These are phyloP conservation scores for Salvelinus sp. DNA, from an alignment of 2,113 vertebrate species.

Conservation along the genomic window DNA sequence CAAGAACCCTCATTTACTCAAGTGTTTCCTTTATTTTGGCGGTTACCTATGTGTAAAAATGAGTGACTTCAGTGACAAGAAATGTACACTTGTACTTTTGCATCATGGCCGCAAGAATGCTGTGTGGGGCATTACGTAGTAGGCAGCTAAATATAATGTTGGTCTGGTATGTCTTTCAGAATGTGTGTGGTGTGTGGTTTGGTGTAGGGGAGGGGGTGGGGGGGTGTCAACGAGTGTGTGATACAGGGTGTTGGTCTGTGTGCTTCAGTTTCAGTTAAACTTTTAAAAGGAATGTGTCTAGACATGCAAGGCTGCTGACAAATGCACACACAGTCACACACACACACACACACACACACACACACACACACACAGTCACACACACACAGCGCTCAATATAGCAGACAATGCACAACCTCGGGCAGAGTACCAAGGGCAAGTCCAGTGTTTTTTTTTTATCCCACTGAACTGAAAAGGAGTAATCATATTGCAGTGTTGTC, in stretches of 20 bases:
- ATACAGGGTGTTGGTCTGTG: constrained; percentile 29
- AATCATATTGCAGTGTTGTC: constrained; percentile 67
- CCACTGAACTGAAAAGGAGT: constrained; percentile 50
- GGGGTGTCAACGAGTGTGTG: background rate
- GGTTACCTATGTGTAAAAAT: no score
- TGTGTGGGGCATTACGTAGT: background rate
- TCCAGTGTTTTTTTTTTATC: constrained; percentile 49
- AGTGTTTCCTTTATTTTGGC: no score
- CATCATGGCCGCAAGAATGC: background rate
- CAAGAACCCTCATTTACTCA: no score
- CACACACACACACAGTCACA: no score
- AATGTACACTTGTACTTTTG: background rate
- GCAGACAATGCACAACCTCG: constrained; percentile 56
- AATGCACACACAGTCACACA: background rate
- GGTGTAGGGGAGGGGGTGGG: no score
- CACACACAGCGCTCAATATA: background rate
- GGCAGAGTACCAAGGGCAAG: constrained; percentile 53
- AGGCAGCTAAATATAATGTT: background rate
- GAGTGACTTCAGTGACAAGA: no score
- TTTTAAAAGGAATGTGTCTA: constrained; percentile 57
- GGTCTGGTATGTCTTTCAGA: background rate
- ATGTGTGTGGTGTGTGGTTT: background rate
- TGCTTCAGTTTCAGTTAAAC: constrained; percentile 38
- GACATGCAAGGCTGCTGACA: constrained; percentile 47
- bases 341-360: no score